These are phyloP conservation scores for Actenoides hombroni DNA, from an alignment of 2,113 vertebrate species.

Conservation along the genomic window DNA sequence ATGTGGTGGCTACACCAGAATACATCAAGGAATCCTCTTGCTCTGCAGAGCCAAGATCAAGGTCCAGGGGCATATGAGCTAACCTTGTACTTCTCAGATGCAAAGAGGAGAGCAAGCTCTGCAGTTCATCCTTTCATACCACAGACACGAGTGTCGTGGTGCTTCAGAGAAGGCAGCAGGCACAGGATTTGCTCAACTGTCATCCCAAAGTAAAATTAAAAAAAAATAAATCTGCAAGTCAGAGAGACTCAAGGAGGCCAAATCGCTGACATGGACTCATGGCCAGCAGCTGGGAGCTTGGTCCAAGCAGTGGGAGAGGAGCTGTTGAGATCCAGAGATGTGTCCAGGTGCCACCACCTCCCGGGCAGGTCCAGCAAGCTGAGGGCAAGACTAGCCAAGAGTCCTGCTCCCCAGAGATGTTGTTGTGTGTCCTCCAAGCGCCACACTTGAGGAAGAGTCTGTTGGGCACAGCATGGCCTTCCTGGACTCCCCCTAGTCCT, in stretches of 20 bases:
- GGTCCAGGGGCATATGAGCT: background rate
- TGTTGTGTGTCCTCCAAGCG: background rate
- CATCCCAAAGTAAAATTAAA: background rate
- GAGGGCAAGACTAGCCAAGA: background rate
- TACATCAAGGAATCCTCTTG: background rate
- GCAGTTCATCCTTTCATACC: background rate
- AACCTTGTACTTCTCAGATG: accelerated
- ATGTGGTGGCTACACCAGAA: background rate
- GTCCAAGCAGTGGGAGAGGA: background rate
- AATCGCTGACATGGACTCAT: accelerated
- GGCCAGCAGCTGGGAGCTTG: background rate
- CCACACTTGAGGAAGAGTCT: background rate
- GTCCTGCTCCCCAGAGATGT: background rate
- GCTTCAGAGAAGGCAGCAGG: background rate
- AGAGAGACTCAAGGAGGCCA: background rate
- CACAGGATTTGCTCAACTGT: background rate
- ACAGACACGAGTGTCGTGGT: accelerated
- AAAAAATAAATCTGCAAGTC: background rate
- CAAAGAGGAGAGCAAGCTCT: background rate
- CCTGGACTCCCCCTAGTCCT: background rate
- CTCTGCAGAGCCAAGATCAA: background rate
- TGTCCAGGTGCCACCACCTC: background rate
- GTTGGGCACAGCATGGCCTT: background rate
- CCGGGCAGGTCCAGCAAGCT: background rate
- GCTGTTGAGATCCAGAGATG: background rate